Evolutionary conservation across 1,140 invertebrate genomes (phyloP).

Genomic region (Andrena cerasifolii): DNA sequence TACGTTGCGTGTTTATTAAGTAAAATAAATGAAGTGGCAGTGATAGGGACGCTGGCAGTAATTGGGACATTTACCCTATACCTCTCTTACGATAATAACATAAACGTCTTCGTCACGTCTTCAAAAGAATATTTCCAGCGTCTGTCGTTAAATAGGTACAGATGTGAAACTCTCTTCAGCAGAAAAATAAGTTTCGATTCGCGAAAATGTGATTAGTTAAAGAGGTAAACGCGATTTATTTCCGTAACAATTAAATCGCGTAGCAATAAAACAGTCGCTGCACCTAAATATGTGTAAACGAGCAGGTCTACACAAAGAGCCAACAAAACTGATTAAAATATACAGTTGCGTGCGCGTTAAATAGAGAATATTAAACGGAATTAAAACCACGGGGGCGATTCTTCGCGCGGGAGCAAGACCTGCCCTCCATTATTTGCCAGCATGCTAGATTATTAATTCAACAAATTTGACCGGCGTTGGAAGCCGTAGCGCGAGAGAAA

Average conservation of each 20-base stretch:
- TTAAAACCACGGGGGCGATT: neutral
- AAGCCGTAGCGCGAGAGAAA: neutral
- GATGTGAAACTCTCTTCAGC: too few species aligned
- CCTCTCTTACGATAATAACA: too few species aligned
- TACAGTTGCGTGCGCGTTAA: neutral
- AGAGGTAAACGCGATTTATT: neutral
- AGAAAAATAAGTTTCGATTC: neutral
- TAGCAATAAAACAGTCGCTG: neutral
- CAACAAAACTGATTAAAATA: neutral
- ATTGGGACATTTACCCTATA: too few species aligned
- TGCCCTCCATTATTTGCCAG: slow-evolving; percentile 9
- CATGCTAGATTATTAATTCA: slow-evolving; percentile 37
- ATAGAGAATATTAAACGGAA: neutral
- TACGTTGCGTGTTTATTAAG: too few species aligned
- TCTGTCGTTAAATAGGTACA: too few species aligned
- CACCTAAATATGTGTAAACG: neutral
- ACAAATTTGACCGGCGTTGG: slow-evolving; percentile 14
- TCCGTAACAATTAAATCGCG: too few species aligned
- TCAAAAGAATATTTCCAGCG: too few species aligned
- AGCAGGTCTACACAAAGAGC: neutral
- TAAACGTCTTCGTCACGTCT: too few species aligned
- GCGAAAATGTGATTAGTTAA: neutral
- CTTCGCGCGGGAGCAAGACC: slow-evolving; percentile 1
- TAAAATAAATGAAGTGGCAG: too few species aligned
- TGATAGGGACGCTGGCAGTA: too few species aligned